Base-by-base conservation (phyloP, 2,888 invertebrate species). In the Diaprepes abbreviatus region DNA sequence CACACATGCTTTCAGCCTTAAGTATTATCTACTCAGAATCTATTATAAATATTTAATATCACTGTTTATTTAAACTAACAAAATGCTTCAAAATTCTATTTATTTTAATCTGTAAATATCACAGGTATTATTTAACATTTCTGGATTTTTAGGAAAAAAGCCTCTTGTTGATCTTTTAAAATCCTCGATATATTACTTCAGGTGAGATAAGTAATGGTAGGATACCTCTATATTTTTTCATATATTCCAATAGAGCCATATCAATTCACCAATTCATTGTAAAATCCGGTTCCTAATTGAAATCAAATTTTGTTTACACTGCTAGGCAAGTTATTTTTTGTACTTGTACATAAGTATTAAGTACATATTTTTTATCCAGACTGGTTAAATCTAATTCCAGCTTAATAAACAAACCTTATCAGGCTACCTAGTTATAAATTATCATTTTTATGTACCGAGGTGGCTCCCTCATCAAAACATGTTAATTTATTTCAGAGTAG, bases 41-140 rank as follows among this genome's bases (percentile, higher is more conserved):
- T 57, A 33, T 54, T 68, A 36, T 68, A 68, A 68, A 68, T 68
- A 68, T 68, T 68, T 63, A 63, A 62, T 54, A 67, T 43, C 45
- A 40, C 1, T 66, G 59, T 59, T 66, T 60, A 59, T 66, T 54
- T 54, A 43, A 40, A 43, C 24, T 45, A 55, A 59, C 59, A 24
- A 28, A 50, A 50, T 28, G 28, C 48, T 28, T 28, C 9, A 50
- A 28, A n/a, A 7, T 50, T 50, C 14, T 28, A 43, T 43, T 16
- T 17, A 40, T 16, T 3, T 19, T 19, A 19, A 43, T 9, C 5
- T 43, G 43, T n/a, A 2, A 24, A 24, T 5, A 24, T 24, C 24
- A 3, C 3, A 24, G 24, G 24, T 24, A 24, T 24, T 24, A 24
- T 24, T 24, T 24, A n/a, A 24, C 24, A 24, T 24, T 5, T 4